These are phyloP conservation scores for Anarhynchus alexandrinus DNA, from an alignment of 2,113 vertebrate species.

Conservation along the genomic window DNA sequence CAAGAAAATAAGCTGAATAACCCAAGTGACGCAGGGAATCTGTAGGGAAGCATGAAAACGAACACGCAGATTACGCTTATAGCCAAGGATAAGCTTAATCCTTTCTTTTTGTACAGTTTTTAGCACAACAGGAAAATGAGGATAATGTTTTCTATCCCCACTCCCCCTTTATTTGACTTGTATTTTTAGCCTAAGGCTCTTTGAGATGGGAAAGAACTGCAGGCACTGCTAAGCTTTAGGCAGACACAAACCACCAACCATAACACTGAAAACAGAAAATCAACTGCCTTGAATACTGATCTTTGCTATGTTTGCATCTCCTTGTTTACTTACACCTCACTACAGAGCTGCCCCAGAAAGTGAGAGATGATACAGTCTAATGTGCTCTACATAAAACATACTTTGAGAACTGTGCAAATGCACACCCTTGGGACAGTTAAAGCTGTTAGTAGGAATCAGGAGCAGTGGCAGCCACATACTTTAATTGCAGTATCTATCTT, in stretches of 20 bases:
- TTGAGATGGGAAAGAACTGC: not conserved
- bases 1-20: not conserved
- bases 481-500: not conserved
- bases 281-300: not conserved
- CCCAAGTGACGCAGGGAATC: not conserved
- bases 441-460: not conserved
- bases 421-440: not conserved
- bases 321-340: not conserved
- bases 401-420: not conserved
- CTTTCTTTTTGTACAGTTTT: not conserved
- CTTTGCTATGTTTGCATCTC: not conserved
- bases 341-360: not conserved
- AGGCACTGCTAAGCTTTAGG: not conserved
- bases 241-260: not conserved
- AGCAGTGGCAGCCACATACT: rapidly evolving
- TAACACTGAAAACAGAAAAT: not conserved
- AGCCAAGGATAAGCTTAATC: slow-evolving; percentile 12
- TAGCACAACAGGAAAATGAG: not conserved
- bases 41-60: not conserved
- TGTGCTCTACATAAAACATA: not conserved
- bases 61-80: not conserved
- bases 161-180: not conserved
- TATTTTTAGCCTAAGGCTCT: not conserved
- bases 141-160: not conserved
- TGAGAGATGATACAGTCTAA: not conserved